phyloP scores from a whole-genome alignment of 37 sponge, comb jelly and placozoan species.

The Amphimedon queenslandica region DNA sequence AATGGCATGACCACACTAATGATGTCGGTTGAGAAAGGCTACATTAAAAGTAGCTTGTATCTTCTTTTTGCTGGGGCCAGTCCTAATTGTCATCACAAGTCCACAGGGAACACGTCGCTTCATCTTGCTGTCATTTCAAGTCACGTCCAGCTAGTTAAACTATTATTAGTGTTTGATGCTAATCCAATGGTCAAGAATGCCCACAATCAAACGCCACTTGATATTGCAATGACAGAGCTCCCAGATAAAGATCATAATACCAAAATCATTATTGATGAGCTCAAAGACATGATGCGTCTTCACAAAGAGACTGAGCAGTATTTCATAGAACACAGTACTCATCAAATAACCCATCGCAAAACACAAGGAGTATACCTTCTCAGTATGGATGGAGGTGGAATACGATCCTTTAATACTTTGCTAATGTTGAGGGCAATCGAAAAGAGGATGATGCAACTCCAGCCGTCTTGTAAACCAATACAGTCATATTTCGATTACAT shows the following conservation, averaged over 20 bases:
- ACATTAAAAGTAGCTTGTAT: constrained; percentile 12
- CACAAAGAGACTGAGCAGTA: neutral
- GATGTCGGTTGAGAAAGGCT: constrained; percentile 1
- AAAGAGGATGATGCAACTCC: constrained; percentile 12
- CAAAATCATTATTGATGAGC: neutral
- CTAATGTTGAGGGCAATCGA: constrained; percentile 45
- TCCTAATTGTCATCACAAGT: constrained; percentile 12
- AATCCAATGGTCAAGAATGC: constrained; percentile 18
- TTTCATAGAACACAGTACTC: neutral
- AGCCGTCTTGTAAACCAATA: constrained; percentile 10
- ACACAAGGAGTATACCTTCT: constrained; percentile 4
- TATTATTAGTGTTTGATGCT: constrained; percentile 43
- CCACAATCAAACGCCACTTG: constrained; percentile 19
- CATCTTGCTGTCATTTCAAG: constrained; percentile 32
- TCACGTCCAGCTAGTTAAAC: constrained; percentile 16
- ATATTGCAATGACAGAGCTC: neutral
- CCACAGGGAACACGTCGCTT: constrained; percentile 25
- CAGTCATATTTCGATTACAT: constrained; percentile 50
- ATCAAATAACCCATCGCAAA: neutral
- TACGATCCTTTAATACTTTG: constrained; percentile 23
- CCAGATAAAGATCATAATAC: too few relatives aligned
- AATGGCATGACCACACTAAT: neutral
- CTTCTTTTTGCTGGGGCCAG: constrained; percentile 19
- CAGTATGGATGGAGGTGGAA: constrained; percentile 61
- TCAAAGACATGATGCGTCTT: neutral